These are phyloP conservation scores for Nemotelus nigrinus DNA, from an alignment of 2,888 invertebrate genomes.

Conservation along the genomic window DNA sequence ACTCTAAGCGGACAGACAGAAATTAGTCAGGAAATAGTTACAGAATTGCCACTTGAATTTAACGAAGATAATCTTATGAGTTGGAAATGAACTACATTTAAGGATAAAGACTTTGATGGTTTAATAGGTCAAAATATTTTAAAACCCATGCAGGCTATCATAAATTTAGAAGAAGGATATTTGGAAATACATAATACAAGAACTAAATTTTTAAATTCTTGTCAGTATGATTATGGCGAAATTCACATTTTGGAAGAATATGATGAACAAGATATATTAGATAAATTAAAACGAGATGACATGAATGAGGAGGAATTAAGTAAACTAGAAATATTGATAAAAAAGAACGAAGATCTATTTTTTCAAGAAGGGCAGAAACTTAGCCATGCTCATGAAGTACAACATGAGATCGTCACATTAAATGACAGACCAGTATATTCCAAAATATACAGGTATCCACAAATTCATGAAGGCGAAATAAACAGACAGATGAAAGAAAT, in stretches of 20 bases:
- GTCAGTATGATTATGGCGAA: conserved; percentile 9
- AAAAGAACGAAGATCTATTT: conserved; percentile 56
- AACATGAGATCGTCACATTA: conserved; percentile 35
- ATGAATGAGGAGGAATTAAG: neutral
- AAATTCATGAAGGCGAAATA: conserved; percentile 49
- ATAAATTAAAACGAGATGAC: conserved; percentile 14
- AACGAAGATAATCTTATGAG: conserved; percentile 17
- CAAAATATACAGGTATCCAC: conserved; percentile 48
- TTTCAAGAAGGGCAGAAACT: conserved; percentile 56
- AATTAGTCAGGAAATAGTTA: conserved; percentile 23
- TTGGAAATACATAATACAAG: conserved; percentile 3
- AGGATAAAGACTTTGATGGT: conserved; percentile 27
- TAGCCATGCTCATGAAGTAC: conserved; percentile 53
- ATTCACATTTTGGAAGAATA: conserved; percentile 11
- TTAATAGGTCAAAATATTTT: conserved; percentile 39
- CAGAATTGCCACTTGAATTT: conserved; percentile 32
- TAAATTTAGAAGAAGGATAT: conserved; percentile 31
- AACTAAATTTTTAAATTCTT: conserved; percentile 11
- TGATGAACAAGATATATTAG: neutral
- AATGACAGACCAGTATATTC: conserved; percentile 43
- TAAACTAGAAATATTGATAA: neutral
- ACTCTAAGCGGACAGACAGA: conserved; percentile 8
- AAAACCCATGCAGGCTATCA: conserved; percentile 26
- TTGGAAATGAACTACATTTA: conserved; percentile 29
- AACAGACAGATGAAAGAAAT: conserved; percentile 55